These are phyloP conservation scores for Eulemur mongoz DNA, from an alignment of 2,797 vertebrate genomes.

Conservation along the genomic window DNA sequence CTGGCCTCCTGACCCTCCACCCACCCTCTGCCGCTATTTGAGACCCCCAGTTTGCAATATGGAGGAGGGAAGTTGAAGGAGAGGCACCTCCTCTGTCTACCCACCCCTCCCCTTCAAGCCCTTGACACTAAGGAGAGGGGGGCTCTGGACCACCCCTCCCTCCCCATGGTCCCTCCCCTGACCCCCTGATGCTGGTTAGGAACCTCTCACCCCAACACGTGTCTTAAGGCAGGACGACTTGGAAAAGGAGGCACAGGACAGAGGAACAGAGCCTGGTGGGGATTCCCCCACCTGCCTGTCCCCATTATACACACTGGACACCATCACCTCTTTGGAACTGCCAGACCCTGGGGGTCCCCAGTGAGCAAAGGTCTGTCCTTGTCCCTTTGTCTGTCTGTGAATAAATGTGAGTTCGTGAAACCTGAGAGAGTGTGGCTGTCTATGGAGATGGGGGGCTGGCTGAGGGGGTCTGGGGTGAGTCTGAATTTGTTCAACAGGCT, in stretches of 20 bases:
- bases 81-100: neutral
- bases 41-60: neutral
- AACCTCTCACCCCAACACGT: neutral
- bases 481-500: accelerated
- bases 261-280: neutral
- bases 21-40: neutral
- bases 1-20: slow-evolving; percentile 65
- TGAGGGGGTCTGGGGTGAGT: neutral
- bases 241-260: slow-evolving; percentile 14
- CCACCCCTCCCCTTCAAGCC: neutral
- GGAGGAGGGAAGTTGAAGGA: slow-evolving; percentile 21
- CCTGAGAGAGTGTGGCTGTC: neutral
- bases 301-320: slow-evolving; percentile 62
- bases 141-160: neutral
- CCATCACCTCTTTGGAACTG: slow-evolving; percentile 33
- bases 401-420: slow-evolving; percentile 78
- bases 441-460: neutral
- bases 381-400: slow-evolving; percentile 70
- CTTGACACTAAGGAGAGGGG: slow-evolving; percentile 7
- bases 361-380: slow-evolving; percentile 49
- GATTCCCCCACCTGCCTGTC: neutral
- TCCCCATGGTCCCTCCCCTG: neutral
- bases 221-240: slow-evolving; percentile 38
- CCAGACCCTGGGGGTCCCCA: slow-evolving; percentile 44
- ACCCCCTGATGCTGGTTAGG: neutral